Percentiles rank a stretch among this genome's conserved stretches.
Conservation (phyloP, 2,888 invertebrate genomes). For the Cryptops parisi region DNA sequence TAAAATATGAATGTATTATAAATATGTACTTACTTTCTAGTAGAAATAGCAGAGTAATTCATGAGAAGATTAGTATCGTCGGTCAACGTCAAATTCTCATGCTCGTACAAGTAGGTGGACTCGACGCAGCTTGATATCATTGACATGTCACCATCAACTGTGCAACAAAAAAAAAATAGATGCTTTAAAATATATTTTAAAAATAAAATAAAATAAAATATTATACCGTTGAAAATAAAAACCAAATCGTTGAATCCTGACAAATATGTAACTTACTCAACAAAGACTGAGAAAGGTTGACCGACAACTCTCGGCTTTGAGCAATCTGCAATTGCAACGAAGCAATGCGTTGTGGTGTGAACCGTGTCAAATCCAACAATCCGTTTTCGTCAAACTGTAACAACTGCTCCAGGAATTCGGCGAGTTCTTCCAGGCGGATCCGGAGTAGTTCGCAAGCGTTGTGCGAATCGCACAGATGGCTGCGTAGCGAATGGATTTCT, state of each 20-base stretch:
- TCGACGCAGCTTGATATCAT: not conserved
- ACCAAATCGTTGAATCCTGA: no score
- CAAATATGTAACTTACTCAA: slow-evolving; percentile 6
- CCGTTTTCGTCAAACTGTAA: slow-evolving; percentile 37
- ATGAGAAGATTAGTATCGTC: no score
- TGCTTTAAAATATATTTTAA: no score
- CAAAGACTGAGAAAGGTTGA: slow-evolving; percentile 22
- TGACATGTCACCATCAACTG: not conserved
- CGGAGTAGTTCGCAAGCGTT: slow-evolving; percentile 40
- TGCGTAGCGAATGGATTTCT: slow-evolving; percentile 20
- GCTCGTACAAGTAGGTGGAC: not conserved
- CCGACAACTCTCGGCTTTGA: slow-evolving; percentile 22
- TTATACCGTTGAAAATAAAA: no score
- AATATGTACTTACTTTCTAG: no score
- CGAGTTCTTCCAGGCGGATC: slow-evolving; percentile 47
- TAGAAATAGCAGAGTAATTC: no score
- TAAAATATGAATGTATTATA: no score
- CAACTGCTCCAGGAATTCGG: slow-evolving; percentile 48
- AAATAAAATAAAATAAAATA: no score
- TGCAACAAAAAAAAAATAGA: not conserved
- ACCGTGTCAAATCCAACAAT: slow-evolving; percentile 20
- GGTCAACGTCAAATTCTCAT: no score
- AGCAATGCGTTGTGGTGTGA: slow-evolving; percentile 21
- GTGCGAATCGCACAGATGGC: slow-evolving; percentile 22
- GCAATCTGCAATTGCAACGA: slow-evolving; percentile 20